A percentile compares a stretch with the other conserved stretches of the same genome.
Evolutionary conservation across 2,113 vertebrate species (phyloP).

Genomic region (Benitochromis conjunctus): DNA sequence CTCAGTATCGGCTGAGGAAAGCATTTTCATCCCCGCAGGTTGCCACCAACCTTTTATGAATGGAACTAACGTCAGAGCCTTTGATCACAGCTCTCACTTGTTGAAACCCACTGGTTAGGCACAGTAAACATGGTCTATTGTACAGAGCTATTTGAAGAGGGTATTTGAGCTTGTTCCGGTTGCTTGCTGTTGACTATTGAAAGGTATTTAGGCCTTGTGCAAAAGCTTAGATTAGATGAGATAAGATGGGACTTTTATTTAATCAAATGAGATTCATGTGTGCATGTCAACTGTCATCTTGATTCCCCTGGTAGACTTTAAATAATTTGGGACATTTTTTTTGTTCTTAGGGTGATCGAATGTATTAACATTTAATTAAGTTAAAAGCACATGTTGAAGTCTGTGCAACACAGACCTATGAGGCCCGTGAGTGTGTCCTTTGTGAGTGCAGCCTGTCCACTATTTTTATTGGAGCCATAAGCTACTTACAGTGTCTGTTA

Average conservation of each 20-base stretch:
- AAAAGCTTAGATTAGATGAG: slow-evolving; percentile 11
- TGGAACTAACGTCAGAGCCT: slow-evolving; percentile 43
- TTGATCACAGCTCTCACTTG: slow-evolving; percentile 38
- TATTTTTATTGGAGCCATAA: slow-evolving; percentile 60
- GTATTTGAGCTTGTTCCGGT: slow-evolving; percentile 38
- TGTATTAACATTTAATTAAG: not conserved
- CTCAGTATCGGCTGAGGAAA: slow-evolving; percentile 40
- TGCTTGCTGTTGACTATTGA: slow-evolving; percentile 27
- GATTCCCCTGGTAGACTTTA: not conserved
- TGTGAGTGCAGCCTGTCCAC: slow-evolving; percentile 31
- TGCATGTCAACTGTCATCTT: not conserved
- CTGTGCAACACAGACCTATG: slow-evolving; percentile 7
- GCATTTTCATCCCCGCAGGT: slow-evolving; percentile 51
- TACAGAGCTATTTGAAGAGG: slow-evolving; percentile 32
- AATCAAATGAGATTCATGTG: not conserved
- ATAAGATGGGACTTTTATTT: not conserved
- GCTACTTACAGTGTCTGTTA: slow-evolving; percentile 49
- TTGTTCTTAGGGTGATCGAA: not conserved
- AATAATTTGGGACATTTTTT: not conserved
- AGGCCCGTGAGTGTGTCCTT: slow-evolving; percentile 30
- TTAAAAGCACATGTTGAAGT: not conserved
- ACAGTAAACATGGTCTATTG: slow-evolving; percentile 6
- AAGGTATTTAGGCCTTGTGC: slow-evolving; percentile 16
- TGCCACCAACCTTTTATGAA: slow-evolving; percentile 49
- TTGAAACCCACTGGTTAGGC: slow-evolving; percentile 18